These are phyloP conservation scores for Nomada fucata DNA, from an alignment of 2,888 invertebrate species.

Conservation along the genomic window DNA sequence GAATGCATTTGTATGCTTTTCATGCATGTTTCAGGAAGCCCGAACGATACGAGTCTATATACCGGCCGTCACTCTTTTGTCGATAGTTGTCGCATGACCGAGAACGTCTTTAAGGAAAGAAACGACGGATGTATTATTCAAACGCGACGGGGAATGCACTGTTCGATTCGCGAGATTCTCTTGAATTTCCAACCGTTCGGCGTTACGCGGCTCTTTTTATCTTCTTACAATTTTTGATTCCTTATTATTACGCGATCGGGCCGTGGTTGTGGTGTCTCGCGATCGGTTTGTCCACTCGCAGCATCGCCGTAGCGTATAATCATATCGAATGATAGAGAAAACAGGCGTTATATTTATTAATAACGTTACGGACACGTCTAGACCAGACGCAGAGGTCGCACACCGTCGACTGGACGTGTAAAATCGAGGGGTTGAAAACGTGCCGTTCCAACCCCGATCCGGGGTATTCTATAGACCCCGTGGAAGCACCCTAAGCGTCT, in stretches of 20 bases:
- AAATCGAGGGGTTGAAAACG: constrained; percentile 20
- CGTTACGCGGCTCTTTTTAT: not conserved
- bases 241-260: too few relatives aligned
- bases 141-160: not conserved
- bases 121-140: constrained; percentile 67
- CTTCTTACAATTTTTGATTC: not conserved
- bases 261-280: too few relatives aligned
- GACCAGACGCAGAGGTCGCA: not conserved
- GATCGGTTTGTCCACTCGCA: too few relatives aligned
- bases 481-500: constrained; percentile 22
- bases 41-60: constrained; percentile 27
- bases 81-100: constrained; percentile 37
- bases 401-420: not conserved
- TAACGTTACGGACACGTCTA: not conserved
- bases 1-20: constrained; percentile 30
- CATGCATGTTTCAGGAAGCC: constrained; percentile 27
- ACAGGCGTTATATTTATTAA: too few relatives aligned
- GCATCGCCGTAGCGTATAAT: too few relatives aligned
- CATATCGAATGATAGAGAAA: not conserved
- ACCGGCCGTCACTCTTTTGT: constrained; percentile 17
- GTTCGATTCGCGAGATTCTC: not conserved
- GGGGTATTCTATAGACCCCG: constrained; percentile 15
- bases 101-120: constrained; percentile 46
- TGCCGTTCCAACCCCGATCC: constrained; percentile 14
- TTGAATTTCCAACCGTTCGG: constrained; percentile 16